Evolutionary conservation across 2,797 vertebrate genomes (phyloP).

Genomic region (Squalus acanthias): DNA sequence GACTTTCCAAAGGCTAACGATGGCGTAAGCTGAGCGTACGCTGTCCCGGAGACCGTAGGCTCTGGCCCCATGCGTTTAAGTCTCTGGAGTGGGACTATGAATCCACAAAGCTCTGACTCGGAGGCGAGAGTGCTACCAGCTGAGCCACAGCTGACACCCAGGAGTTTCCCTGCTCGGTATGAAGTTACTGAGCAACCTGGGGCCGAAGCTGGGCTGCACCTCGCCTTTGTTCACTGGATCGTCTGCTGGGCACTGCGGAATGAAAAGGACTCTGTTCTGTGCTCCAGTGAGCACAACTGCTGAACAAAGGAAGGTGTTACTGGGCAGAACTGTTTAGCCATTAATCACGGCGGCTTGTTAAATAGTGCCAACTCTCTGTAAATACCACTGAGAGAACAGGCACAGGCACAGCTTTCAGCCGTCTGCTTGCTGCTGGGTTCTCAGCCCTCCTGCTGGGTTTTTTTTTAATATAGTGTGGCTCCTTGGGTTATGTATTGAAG

Average conservation of each 20-base stretch:
- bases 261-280: neutral
- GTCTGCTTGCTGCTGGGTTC: neutral
- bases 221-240: neutral
- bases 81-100: too few relatives aligned
- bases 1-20: too few relatives aligned
- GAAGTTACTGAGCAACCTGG: too few relatives aligned
- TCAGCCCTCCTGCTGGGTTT: neutral
- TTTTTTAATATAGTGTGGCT: neutral
- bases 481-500: neutral
- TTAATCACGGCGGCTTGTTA: neutral
- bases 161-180: too few relatives aligned
- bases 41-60: too few relatives aligned
- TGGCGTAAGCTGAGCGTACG: too few relatives aligned
- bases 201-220: neutral
- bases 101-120: too few relatives aligned
- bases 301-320: slow-evolving; percentile 11
- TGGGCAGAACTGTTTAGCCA: neutral
- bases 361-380: neutral
- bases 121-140: too few relatives aligned
- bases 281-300: neutral
- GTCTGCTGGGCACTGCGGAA: neutral
- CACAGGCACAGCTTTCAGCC: neutral
- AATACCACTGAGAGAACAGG: neutral
- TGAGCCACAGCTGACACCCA: too few relatives aligned
- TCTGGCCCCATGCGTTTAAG: too few relatives aligned